Base-by-base conservation (phyloP, 2,113 vertebrate species). In the Ceratotherium simum region DNA sequence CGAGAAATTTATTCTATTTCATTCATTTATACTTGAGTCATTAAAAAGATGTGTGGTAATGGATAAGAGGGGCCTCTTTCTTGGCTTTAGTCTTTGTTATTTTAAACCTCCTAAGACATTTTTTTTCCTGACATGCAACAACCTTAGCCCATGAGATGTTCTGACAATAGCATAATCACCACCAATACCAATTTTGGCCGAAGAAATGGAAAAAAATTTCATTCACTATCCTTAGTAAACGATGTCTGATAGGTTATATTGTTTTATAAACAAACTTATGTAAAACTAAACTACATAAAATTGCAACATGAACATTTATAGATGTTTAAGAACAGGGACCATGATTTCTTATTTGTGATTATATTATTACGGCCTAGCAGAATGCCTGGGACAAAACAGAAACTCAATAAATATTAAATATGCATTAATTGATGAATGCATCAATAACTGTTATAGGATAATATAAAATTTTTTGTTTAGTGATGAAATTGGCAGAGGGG, bases 1-100 rank as follows among this genome's bases (percentile, higher is more conserved):
- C 65, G 79, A 86, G 39, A 93, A 93, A 46, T 82, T 56, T 86
- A 87, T 89, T 96, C 82, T 60, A 85, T 83, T 97, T 95, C 31
- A 73, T 89, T 62, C n/a, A 96, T 73, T 96, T 96, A 79, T 4
- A 80, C 83, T 73, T 54, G 13, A 81, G 29, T 93, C 48, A 81
- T 93, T 95, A 91, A 82, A 58, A 78, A 91, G 31, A 39, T 85
- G 82, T 65, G 95, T 95, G 56, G 25, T 83, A 92, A 93, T 92
- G n/a, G 72, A 29, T 86, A 62, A 95, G 70, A 91, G 20, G n/a
- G 46, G 18, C 17, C 9, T 73, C 23, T 90, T 75, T 83, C 23
- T 92, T 90, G 48, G 31, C 25, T 97, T 80, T 14, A 31, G 3
- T 36, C 3, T 94, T 95, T 75, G 96, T 94, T 85, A 92, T 83